Base-by-base conservation (phyloP, 2,797 vertebrate genomes). In the Helarctos malayanus region DNA sequence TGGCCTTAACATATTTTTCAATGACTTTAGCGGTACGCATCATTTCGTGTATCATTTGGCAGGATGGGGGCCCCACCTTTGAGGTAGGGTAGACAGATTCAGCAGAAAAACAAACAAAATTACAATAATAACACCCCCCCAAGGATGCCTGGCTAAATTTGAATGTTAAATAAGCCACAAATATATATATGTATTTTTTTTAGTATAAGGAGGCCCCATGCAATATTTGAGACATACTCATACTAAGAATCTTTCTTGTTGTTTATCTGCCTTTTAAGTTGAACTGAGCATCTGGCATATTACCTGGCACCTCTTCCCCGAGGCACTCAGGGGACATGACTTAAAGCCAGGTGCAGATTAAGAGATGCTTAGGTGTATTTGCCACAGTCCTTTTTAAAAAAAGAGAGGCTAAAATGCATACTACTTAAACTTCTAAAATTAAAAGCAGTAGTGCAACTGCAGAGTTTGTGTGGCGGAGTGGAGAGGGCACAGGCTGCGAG, bases 391-490 rank as follows among this genome's bases (percentile, higher is more conserved):
- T 95, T 80, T 47, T 27, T 49, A 75, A 75, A 32, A 79, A 59
- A 79, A 71, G 92, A 13, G 25, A 27, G 13, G 16, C 7, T 41
- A 65, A 71, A 56, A 15, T 41, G 13, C 5, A 19, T 11, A 12
- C 3, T 14, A 57, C 19, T 23, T n/a, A 68, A 57, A 52, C 68
- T 21, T 45, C n/a, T 18, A 9, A 21, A 3, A 19, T 35, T 35
- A 5, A 38, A 61, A 78, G 5, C 19, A 25, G 13, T 0, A 12
- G 11, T 7, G 32, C 1, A 1, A 12, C 18, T 5, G 3, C 41
- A 18, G 29, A 7, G 52, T 29, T 29, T 38, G 2, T 4, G 1
- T 23, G 4, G 32, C 7, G 0, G 2, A 7, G 21, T 7, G 11
- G 94, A 13, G 29, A 49, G 35, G 21, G 10, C 19, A 18, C 2